Evolutionary conservation across 2,113 vertebrate species (phyloP).

Genomic region (Anarrhichthys ocellatus): DNA sequence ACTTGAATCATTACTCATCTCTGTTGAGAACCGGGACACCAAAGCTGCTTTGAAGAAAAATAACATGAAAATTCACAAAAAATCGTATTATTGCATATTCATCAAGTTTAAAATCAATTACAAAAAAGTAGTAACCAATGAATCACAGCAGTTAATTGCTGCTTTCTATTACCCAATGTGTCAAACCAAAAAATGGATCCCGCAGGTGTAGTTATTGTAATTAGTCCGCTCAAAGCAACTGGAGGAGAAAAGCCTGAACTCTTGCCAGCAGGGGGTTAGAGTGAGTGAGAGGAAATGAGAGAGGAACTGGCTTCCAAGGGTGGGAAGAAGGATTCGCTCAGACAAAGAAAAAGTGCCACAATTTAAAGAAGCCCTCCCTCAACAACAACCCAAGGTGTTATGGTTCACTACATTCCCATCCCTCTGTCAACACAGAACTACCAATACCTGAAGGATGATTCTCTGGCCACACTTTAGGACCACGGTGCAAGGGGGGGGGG

Average conservation of each 20-base stretch:
- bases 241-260: conserved; percentile 32
- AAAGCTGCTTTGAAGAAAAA: background rate
- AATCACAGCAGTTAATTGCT: conserved; percentile 71
- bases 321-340: conserved; percentile 30
- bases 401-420: conserved; percentile 51
- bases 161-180: conserved; percentile 61
- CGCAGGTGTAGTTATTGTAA: conserved; percentile 79
- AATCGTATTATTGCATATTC: background rate
- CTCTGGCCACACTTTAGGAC: conserved; percentile 22
- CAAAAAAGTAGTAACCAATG: conserved; percentile 16
- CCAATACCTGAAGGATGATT: conserved; percentile 38
- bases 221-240: conserved; percentile 70
- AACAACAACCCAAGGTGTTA: conserved; percentile 54
- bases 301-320: conserved; percentile 25
- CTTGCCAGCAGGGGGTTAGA: conserved; percentile 42
- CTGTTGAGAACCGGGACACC: background rate
- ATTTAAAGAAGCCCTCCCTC: conserved; percentile 51
- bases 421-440: conserved; percentile 44
- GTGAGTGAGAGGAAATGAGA: conserved; percentile 30
- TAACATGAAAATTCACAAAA: background rate
- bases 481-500: background rate
- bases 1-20: background rate
- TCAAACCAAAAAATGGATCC: conserved; percentile 72
- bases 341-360: conserved; percentile 52
- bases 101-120: conserved; percentile 12